phyloP scores from a whole-genome alignment of 2,888 invertebrate species.

The Acrocyrtus sp. region DNA sequence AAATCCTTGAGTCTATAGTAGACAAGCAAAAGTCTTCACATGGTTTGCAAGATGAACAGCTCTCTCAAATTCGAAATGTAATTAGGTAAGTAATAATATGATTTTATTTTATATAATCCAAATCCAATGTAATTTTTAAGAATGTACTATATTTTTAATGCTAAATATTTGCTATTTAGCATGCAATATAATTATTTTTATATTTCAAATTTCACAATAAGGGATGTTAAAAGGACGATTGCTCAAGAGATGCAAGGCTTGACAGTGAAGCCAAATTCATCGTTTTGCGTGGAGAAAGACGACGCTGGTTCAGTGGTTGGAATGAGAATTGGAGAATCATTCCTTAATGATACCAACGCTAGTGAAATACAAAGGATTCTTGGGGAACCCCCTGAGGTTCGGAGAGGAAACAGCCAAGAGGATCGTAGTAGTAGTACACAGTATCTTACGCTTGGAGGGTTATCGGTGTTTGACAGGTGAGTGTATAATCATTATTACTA shows the following conservation, averaged over 20 bases:
- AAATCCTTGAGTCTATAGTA: slow-evolving; percentile 35
- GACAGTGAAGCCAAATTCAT: neutral
- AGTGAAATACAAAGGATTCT: slow-evolving; percentile 55
- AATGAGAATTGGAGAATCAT: slow-evolving; percentile 29
- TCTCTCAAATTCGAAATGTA: slow-evolving; percentile 45
- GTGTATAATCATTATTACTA: no score
- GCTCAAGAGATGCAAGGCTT: slow-evolving; percentile 54
- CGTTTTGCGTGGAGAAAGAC: slow-evolving; percentile 18
- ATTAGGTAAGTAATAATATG: slow-evolving; percentile 43
- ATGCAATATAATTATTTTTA: neutral
- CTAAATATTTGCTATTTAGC: neutral
- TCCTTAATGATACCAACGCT: slow-evolving; percentile 51
- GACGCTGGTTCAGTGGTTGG: slow-evolving; percentile 20
- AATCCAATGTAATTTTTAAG: neutral
- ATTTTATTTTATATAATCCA: slow-evolving; percentile 1
- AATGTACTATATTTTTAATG: neutral
- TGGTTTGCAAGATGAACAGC: slow-evolving; percentile 36
- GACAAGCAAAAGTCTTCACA: slow-evolving; percentile 21
- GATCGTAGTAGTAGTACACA: slow-evolving; percentile 51
- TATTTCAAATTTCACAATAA: no score
- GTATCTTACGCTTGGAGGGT: slow-evolving; percentile 39
- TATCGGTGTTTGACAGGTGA: slow-evolving; percentile 16
- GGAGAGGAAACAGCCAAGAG: slow-evolving; percentile 10
- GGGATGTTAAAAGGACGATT: slow-evolving; percentile 54
- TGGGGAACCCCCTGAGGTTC: slow-evolving; percentile 18